phyloP scores from a whole-genome alignment of 2,113 vertebrate genomes.

The Cyprinodon tularosa region DNA sequence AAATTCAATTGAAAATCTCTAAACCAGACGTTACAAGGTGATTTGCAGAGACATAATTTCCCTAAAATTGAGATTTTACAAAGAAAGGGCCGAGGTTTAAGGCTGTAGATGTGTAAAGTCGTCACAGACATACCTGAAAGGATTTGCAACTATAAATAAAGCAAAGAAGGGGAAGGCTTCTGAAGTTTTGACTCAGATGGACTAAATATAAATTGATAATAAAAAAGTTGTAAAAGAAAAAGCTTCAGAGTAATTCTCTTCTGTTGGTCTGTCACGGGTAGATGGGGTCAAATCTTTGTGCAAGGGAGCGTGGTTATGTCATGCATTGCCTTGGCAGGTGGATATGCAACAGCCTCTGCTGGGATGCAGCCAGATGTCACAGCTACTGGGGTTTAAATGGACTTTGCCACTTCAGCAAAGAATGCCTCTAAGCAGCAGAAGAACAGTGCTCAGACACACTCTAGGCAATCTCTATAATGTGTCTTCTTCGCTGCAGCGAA shows the following conservation, averaged over 20 bases:
- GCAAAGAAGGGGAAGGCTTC: not conserved
- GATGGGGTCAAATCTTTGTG: not conserved
- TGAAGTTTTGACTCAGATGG: not conserved
- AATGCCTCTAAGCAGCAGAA: conserved; percentile 34
- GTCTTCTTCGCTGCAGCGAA: conserved; percentile 45
- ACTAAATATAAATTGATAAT: not conserved
- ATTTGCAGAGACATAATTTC: not conserved
- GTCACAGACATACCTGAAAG: not conserved
- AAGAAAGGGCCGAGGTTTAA: not conserved
- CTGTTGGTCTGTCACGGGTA: not conserved
- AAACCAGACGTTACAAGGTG: not conserved
- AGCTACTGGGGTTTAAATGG: conserved; percentile 39
- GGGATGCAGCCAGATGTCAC: conserved; percentile 51
- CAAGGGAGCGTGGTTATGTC: conserved; percentile 17
- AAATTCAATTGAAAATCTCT: not conserved
- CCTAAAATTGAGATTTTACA: not conserved
- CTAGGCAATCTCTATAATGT: conserved; percentile 48
- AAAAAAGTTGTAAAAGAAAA: not conserved
- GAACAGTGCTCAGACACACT: conserved; percentile 18
- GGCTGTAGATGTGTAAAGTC: not conserved
- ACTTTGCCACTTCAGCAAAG: conserved; percentile 68
- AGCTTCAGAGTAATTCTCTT: not conserved
- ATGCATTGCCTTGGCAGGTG: conserved; percentile 53
- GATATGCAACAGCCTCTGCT: conserved; percentile 32
- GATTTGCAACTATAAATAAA: not conserved